phyloP scores from a whole-genome alignment of 2,113 vertebrate genomes.

The Chloroceryle aenea region DNA sequence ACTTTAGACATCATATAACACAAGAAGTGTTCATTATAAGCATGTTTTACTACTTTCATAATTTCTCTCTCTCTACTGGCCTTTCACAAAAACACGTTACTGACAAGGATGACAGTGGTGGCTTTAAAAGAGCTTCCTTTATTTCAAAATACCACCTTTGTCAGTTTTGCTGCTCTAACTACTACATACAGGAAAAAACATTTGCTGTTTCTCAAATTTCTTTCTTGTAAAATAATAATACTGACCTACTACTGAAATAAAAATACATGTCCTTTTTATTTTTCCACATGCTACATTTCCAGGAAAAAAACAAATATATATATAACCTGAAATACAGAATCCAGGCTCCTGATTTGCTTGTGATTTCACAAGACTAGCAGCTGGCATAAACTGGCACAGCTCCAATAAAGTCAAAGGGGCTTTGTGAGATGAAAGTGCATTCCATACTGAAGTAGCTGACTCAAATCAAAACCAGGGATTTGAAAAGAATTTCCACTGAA shows the following conservation, averaged over 20 bases:
- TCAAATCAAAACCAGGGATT: neutral
- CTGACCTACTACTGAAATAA: neutral
- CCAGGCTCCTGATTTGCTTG: neutral
- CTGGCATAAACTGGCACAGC: neutral
- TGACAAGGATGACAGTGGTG: neutral
- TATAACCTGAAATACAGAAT: neutral
- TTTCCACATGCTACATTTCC: neutral
- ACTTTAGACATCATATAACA: neutral
- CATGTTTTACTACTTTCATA: neutral
- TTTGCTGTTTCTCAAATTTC: neutral
- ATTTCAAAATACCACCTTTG: neutral
- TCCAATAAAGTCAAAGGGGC: neutral
- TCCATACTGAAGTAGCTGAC: neutral
- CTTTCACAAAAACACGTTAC: neutral
- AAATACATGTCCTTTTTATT: neutral
- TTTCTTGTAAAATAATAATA: neutral
- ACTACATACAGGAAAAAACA: neutral
- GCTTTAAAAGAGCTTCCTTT: neutral
- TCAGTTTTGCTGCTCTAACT: neutral
- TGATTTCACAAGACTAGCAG: neutral
- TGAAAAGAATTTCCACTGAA: neutral
- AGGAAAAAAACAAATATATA: neutral
- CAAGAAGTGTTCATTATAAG: neutral
- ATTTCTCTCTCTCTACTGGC: neutral
- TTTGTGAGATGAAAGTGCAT: neutral